Evolutionary conservation across 2,888 invertebrate species (phyloP).

Genomic region (Macroteleia sp.): DNA sequence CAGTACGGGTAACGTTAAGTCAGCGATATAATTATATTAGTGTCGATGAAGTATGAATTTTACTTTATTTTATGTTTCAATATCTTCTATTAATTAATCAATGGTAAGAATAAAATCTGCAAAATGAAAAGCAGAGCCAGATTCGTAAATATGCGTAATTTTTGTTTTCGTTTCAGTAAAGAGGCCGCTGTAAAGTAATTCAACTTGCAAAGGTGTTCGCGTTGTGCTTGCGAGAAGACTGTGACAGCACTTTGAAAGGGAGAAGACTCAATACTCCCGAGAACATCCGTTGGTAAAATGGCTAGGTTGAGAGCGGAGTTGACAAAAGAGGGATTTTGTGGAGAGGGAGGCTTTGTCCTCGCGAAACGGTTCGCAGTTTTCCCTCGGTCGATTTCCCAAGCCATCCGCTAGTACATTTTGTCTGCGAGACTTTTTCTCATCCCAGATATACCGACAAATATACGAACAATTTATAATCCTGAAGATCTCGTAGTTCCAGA

Average conservation of each 20-base stretch:
- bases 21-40: too few relatives aligned
- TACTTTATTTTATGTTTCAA: too few relatives aligned
- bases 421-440: conserved; percentile 42
- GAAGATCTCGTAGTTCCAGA: too few relatives aligned
- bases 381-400: conserved; percentile 69
- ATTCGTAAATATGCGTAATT: conserved; percentile 8
- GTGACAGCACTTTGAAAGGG: conserved; percentile 51
- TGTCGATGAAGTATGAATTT: too few relatives aligned
- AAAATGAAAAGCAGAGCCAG: too few relatives aligned
- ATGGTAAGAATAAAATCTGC: too few relatives aligned
- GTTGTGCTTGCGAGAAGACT: conserved; percentile 39
- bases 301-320: conserved; percentile 53
- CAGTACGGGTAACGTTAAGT: too few relatives aligned
- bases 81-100: too few relatives aligned
- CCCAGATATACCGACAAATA: conserved; percentile 16
- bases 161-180: conserved; percentile 22
- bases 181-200: conserved; percentile 29
- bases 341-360: conserved; percentile 72
- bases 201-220: conserved; percentile 47
- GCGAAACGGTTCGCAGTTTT: conserved; percentile 73
- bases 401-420: conserved; percentile 67
- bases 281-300: conserved; percentile 70
- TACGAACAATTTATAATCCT: conserved; percentile 34
- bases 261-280: conserved; percentile 66
- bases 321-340: conserved; percentile 57